Evolutionary conservation across 2,797 vertebrate genomes (phyloP).

Genomic region (Esox lucius): DNA sequence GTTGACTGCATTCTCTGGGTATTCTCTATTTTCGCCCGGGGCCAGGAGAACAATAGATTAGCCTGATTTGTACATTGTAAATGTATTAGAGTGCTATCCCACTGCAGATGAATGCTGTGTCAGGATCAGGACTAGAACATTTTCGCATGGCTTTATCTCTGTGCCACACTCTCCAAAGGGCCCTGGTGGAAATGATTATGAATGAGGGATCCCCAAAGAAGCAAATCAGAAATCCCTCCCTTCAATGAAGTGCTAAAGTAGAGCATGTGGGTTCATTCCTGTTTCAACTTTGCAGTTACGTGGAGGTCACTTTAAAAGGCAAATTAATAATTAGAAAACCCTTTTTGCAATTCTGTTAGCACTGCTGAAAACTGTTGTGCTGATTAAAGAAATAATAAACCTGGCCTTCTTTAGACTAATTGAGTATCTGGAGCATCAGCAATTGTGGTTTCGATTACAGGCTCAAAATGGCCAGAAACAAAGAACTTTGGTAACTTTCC

Average conservation of each 20-base stretch:
- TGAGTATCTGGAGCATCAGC: too few species aligned
- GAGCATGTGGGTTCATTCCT: slow-evolving; percentile 52
- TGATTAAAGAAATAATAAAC: too few species aligned
- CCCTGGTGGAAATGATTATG: slow-evolving; percentile 60
- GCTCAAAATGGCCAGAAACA: too few species aligned
- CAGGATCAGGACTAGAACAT: slow-evolving; percentile 69
- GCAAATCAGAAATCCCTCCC: slow-evolving; percentile 52
- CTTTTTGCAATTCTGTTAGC: too few species aligned
- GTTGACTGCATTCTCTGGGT: slow-evolving; percentile 52
- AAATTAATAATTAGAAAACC: too few species aligned
- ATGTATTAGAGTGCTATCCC: slow-evolving; percentile 63
- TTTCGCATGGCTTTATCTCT: slow-evolving; percentile 70
- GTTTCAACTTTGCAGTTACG: slow-evolving; percentile 45
- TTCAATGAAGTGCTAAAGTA: slow-evolving; percentile 48
- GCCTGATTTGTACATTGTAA: slow-evolving; percentile 64
- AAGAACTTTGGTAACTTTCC: too few species aligned
- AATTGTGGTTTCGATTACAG: too few species aligned
- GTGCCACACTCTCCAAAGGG: slow-evolving; percentile 60
- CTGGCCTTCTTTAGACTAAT: too few species aligned
- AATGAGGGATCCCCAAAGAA: slow-evolving; percentile 56
- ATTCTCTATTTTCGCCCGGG: slow-evolving; percentile 36
- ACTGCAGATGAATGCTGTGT: slow-evolving; percentile 55
- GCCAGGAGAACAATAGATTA: slow-evolving; percentile 53
- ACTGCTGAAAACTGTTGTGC: too few species aligned
- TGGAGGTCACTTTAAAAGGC: too few species aligned